These are phyloP conservation scores for Paragorgia papillata DNA, from an alignment of 92 coral and sea anemone genomes.

Conservation along the genomic window DNA sequence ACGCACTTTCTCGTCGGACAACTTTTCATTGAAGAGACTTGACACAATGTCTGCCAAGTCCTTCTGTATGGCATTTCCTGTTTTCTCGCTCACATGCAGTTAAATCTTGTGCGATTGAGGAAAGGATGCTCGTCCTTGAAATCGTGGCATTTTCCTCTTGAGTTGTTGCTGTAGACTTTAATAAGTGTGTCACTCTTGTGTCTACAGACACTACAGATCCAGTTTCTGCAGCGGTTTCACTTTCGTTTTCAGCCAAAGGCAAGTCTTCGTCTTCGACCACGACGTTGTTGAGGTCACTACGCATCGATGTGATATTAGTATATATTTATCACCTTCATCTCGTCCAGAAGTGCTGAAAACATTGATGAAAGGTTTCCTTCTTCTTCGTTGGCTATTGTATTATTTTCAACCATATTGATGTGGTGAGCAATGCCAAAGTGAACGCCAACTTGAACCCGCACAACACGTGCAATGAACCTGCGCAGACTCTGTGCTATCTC, in stretches of 20 bases:
- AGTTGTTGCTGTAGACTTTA: not conserved
- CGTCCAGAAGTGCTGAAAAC: not conserved
- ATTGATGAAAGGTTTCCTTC: not conserved
- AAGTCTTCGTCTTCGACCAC: not conserved
- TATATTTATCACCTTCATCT: not conserved
- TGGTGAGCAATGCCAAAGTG: too few relatives aligned
- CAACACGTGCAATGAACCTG: too few relatives aligned
- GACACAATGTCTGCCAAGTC: constrained; percentile 52
- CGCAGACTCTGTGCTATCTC: too few relatives aligned
- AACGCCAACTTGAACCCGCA: too few relatives aligned
- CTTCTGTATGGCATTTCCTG: constrained; percentile 51
- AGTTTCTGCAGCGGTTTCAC: not conserved
- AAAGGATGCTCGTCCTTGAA: not conserved
- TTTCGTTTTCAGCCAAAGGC: constrained; percentile 23
- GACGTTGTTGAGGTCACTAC: not conserved
- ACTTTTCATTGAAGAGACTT: constrained; percentile 53
- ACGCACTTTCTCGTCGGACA: constrained; percentile 39
- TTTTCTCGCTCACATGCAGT: constrained; percentile 55
- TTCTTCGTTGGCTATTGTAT: too few relatives aligned
- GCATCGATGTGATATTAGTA: not conserved
- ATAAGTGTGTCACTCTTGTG: not conserved
- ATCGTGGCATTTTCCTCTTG: not conserved
- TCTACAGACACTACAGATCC: not conserved
- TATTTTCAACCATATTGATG: too few relatives aligned
- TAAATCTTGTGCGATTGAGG: constrained; percentile 59